Base-by-base conservation (phyloP, 2,113 vertebrate genomes). In the Prolemur simus region DNA sequence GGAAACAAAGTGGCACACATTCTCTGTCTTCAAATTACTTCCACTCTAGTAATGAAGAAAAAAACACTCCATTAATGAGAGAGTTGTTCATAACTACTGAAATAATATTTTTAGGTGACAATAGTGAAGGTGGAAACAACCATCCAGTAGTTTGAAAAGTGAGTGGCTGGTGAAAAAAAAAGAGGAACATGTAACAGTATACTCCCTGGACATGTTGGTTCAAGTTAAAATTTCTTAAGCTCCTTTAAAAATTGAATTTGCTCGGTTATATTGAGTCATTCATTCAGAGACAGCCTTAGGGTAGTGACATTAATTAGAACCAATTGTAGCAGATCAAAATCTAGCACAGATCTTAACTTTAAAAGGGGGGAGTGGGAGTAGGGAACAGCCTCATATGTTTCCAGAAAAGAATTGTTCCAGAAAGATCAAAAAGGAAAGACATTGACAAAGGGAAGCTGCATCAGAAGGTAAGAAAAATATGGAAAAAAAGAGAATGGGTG, bases 191-290 rank as follows among this genome's bases (percentile, higher is more conserved):
- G 27, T 71, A 95, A 85, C 54, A 78, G 47, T 80, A 64, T 69
- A 93, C 82, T 97, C 45, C 74, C 84, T 93, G 73, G 66, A 93
- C 83, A 32, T 97, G 96, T 96, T 96, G 21, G 69, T 95, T 95
- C 92, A 96, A 64, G 92, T 93, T 93, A 84, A 93, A 96, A 95
- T 95, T 92, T 96, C 92, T 91, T 87, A 93, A 97, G 82, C 42
- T 95, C 88, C 87, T 97, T 95, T 95, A 95, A 95, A 97, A 97
- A 95, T 68, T 88, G 87, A 97, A 95, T 94, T 96, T 96, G 68
- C 47, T 97, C 52, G 84, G 69, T 96, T 95, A 83, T 71, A 94
- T 34, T 96, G 95, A 97, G 89, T 95, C 94, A 97, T 87, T 97
- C 87, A 89, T 96, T 95, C 92, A 71, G 80, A 97, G 74, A 96